Base-by-base conservation (phyloP, 1,140 invertebrate genomes). In the Hylyphantes graminicola region DNA sequence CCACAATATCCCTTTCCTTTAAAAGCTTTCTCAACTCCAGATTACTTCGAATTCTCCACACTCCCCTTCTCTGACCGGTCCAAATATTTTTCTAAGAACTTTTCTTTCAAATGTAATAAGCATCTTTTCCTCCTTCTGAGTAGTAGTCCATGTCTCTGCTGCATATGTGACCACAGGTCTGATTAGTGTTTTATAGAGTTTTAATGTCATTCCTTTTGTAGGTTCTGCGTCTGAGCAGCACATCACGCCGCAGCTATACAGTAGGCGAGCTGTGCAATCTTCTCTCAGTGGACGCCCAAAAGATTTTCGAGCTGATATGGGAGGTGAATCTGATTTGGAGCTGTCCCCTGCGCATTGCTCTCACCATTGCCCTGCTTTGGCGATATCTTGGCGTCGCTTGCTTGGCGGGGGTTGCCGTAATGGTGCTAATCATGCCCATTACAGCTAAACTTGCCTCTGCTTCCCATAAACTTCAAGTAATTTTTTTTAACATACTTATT, bases 391-490 rank as follows among this genome's bases (percentile, higher is more conserved):
- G 89, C 11, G 86, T 88, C 0, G 87, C 89, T 7, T 88, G 90
- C 63, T 86, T 91, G 61, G 90, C 89, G 21, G 90, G 91, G 9
- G 83, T 91, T 0, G 88, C 87, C 2, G 88, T 90, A 11, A 89
- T 91, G 88, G 53, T 91, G 5, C 57, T 91, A 6, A 85, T 91
- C 55, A 89, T 91, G 13, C 90, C 90, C 6, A 67, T 91, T 48
- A 90, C 91, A 86, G 89, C 88, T 51, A 67, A 88, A 15, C 88
- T 91, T 19, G 90, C 90, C 7, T 88, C 88, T 12, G 17, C 54
- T 7, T 65, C 80, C 0, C 57, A 83, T 9, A 64, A 80, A 54
- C 19, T 81, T 9, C 82, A 86, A 51, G 65, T 85, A 75, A 78
- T n/a, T n/a, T n/a, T n/a, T n/a, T n/a, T n/a, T n/a, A n/a, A n/a